Base-by-base conservation (phyloP, 1,140 invertebrate genomes). In the Elymnias hypermnestra region DNA sequence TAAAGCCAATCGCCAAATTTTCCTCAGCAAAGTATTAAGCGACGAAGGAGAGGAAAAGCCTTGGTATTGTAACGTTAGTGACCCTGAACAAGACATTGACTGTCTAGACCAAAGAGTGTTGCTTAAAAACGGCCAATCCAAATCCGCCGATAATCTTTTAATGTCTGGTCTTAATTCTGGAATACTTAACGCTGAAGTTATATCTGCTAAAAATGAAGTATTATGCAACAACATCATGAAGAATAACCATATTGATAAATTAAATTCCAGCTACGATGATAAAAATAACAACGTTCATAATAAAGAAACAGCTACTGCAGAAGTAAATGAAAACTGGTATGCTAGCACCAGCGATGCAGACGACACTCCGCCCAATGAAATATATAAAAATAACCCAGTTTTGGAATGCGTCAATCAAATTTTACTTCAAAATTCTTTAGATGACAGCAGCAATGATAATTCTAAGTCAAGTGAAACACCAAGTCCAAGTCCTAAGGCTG, bases 321-420 rank as follows among this genome's bases (percentile, higher is more conserved):
- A 88, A 57, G 82, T 87, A 1, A 91, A 89, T 61, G 89, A 91
- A 50, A 92, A 91, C 58, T 92, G 91, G 91, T 92, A 92, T 64
- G 88, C 89, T 3, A 89, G 88, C 63, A 89, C 88, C 1, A 92
- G 91, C 55, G 91, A 92, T 54, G 90, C 90, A 3, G 91, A 92
- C 59, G 91, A 92, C 50, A 90, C 91, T 29, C 87, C 89, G 35
- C 83, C 88, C 1, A 88, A 89, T 63, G 90, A 91, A 63, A 85
- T 89, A 64, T 89, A 89, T 47, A 90, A 91, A 66, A 91, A 93
- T 57, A 93, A 93, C 77, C 92, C 92, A 1, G 92, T 94, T 1
- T 70, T 93, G 10, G 92, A 93, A 65, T 93, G 92, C 59, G 92
- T 94, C 17, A 93, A 93, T 83, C 92, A 93, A 73, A 93, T 94